Evolutionary conservation across 2,888 invertebrate genomes (phyloP).

Genomic region (Parnassius smintheus): DNA sequence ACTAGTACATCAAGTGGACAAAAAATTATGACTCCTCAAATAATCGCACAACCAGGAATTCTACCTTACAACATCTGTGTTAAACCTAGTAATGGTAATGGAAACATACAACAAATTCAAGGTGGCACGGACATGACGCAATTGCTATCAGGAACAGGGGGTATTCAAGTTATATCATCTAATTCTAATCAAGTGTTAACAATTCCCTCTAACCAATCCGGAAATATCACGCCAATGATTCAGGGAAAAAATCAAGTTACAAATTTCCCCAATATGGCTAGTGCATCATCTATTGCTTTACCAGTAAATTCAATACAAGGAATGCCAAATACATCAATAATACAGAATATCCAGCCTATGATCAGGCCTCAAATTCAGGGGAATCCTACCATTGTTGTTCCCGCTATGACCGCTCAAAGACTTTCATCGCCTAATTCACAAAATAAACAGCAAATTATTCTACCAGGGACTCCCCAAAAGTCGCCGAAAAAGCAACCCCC

Average conservation of each 20-base stretch:
- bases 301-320: constrained; percentile 76
- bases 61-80: constrained; percentile 77
- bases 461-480: constrained; percentile 67
- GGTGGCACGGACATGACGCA: constrained; percentile 69
- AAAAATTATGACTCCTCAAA: constrained; percentile 69
- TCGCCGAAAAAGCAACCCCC: constrained; percentile 74
- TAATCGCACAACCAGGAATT: constrained; percentile 70
- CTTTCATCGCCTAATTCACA: constrained; percentile 68
- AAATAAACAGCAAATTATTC: constrained; percentile 70
- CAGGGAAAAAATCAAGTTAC: constrained; percentile 72
- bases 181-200: constrained; percentile 76
- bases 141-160: constrained; percentile 66
- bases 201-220: constrained; percentile 68
- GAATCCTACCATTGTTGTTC: constrained; percentile 72
- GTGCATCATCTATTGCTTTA: constrained; percentile 72
- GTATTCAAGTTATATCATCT: constrained; percentile 77
- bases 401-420: constrained; percentile 72
- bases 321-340: constrained; percentile 69
- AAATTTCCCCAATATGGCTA: constrained; percentile 75
- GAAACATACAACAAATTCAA: constrained; percentile 72
- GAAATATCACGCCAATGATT: constrained; percentile 60
- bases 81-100: constrained; percentile 64
- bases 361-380: constrained; percentile 73
- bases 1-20: constrained; percentile 62
- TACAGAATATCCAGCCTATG: constrained; percentile 77